Conservation (phyloP, 92 coral and sea anemone genomes). For the Palythoa grandis region DNA sequence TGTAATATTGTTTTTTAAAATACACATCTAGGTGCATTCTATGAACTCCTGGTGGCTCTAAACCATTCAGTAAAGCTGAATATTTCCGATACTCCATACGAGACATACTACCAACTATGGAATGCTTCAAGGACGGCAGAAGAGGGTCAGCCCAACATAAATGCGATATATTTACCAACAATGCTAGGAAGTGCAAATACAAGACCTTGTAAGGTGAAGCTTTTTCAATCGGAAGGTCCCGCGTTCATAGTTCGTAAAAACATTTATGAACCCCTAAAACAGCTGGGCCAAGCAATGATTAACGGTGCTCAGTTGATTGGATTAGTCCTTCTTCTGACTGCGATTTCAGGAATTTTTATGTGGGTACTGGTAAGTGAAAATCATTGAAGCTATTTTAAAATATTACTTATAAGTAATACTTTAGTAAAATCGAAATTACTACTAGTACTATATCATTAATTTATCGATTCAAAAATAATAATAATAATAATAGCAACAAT, state of each 20-base stretch:
- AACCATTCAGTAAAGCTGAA: conserved; percentile 22
- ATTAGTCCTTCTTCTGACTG: conserved; percentile 80
- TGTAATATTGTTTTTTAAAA: no score
- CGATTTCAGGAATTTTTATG: conserved; percentile 85
- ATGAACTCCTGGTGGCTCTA: conserved; percentile 11
- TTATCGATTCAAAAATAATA: no score
- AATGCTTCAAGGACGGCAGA: not conserved
- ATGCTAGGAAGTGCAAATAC: conserved; percentile 10
- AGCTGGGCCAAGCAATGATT: conserved; percentile 82
- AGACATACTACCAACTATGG: conserved; percentile 18
- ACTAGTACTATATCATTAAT: no score
- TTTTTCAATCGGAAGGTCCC: conserved; percentile 44
- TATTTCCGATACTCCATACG: conserved; percentile 4
- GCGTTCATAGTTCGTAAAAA: conserved; percentile 68
- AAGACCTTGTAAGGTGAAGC: conserved; percentile 49
- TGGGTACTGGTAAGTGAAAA: conserved; percentile 80
- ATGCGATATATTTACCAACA: conserved; percentile 42
- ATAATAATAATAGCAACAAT: no score
- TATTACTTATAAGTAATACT: no score
- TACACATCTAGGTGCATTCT: conserved; percentile 14
- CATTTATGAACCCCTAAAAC: conserved; percentile 72
- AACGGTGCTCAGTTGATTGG: conserved; percentile 94
- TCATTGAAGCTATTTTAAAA: not conserved
- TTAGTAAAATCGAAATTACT: no score
- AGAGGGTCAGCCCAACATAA: not conserved